Conservation (phyloP, 2,113 vertebrate genomes). For the Eudyptes chrysolophus region DNA sequence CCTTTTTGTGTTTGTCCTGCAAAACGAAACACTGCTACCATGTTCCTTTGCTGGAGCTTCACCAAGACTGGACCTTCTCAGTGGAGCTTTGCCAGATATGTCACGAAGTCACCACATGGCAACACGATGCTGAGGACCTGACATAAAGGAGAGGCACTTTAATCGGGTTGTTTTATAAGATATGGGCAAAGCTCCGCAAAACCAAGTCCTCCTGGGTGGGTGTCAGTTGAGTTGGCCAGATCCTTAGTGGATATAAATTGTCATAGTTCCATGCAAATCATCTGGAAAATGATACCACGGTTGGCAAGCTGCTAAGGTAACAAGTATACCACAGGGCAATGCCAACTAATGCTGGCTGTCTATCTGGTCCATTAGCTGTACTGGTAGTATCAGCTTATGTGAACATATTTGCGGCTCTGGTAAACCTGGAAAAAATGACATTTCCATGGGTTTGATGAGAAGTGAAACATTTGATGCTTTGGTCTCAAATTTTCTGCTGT, state of each 20-base stretch:
- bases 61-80: not conserved
- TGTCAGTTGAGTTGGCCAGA: not conserved
- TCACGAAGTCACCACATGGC: not conserved
- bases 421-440: conserved; percentile 59
- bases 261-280: conserved; percentile 9
- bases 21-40: not conserved
- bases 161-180: not conserved
- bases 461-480: conserved; percentile 56
- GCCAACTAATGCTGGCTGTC: conserved; percentile 27
- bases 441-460: conserved; percentile 52
- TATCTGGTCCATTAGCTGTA: conserved; percentile 13
- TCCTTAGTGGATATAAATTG: conserved; percentile 10
- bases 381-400: conserved; percentile 49
- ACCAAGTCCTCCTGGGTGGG: not conserved
- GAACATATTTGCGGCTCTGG: conserved; percentile 51
- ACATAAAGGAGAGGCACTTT: not conserved
- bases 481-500: conserved; percentile 54
- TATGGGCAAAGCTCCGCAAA: not conserved
- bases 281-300: conserved; percentile 1
- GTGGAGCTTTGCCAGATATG: not conserved
- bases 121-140: not conserved
- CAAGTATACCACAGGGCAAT: conserved; percentile 34
- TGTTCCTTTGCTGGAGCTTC: not conserved
- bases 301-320: conserved; percentile 37
- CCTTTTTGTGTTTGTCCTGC: not conserved